Base-by-base conservation (phyloP, 2,113 vertebrate species). In the Sporophila hypoxantha region DNA sequence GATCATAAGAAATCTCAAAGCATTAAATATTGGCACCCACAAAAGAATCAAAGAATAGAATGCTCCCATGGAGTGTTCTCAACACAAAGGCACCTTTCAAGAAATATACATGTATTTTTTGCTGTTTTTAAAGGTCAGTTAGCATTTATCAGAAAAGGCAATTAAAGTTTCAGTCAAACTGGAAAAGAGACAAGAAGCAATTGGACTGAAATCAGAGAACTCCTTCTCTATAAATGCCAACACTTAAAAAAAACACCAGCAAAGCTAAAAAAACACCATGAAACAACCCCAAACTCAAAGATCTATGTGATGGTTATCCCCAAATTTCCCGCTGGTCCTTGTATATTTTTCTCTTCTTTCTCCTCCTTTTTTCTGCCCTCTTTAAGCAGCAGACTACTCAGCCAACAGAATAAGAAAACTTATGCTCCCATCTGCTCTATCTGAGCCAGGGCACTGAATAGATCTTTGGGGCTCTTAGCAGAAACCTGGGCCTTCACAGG, bases 71-170 rank as follows among this genome's bases (percentile, higher is more conserved):
- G 27, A 82, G 53, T 41, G 34, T 53, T 91, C 74, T 64, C 14
- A 5, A 89, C 37, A 70, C 12, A 78, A 94, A 95, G 55, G 82
- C 81, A 95, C 75, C 94, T 92, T 85, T 93, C 82, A 85, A 90
- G 93, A 88, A 74, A 65, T 46, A 92, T 9, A 61, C 22, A 50
- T 44, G n/a, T 70, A 83, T 57, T 57, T 85, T 93, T 82, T 83
- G 15, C 85, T 85, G 37, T 84, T 92, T 80, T 76, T 39, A 93
- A 93, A 78, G 84, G 79, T 76, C 86, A 92, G 94, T 91, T 89
- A 73, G 82, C 50, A 56, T 67, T 93, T 86, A 87, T 60, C 76
- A 81, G 50, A 92, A 93, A 90, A 84, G 74, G 82, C 75, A 94
- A 90, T 92, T 82, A 85, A 91, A 83, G 59, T 75, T 89, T 68